Base-by-base conservation (phyloP, 2,888 invertebrate genomes). In the Strigamia crassipes region DNA sequence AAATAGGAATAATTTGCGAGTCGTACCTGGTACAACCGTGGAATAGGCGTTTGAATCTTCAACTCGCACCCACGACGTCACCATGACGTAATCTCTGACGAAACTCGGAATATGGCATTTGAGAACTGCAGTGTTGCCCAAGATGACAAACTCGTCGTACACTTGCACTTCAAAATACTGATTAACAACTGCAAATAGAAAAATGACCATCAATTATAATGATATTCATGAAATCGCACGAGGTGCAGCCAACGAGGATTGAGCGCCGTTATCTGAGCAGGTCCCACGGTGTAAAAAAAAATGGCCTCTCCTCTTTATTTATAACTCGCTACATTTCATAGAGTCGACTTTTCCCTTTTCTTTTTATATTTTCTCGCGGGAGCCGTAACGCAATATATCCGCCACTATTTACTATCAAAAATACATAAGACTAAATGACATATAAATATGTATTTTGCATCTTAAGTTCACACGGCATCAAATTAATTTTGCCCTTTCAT, bases 21-120 rank as follows among this genome's bases (percentile, higher is more conserved):
- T n/a, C n/a, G n/a, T n/a, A 81, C 81, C 81, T 38, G 81, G 81
- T 12, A 81, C 81, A 18, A 81, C 66, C 5, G 61, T 61, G 8
- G 81, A 81, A 66, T 81, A 81, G 3, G 61, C 6, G 8, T 38
- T 81, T 10, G 61, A 13, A 18, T 42, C 81, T 81, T 81, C 66
- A 13, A 81, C 81, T 66, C 66, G 31, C 13, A 81, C 66, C 81
- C 81, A 81, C 18, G 81, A 81, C 23, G 81, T 81, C 15, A 81
- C 81, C 9, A 81, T 31, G 66, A 81, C 81, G 42, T 81, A 81
- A 81, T 81, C 81, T 23, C 81, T 81, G 21, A 81, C 81, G 18
- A 81, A 81, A 81, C 81, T 81, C 6, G 78, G 78, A 41, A 78
- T 78, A 21, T 78, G 78, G 78, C 78, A 78, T 78, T 78, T 73